Percentiles rank a stretch among this genome's conserved stretches.
Evolutionary conservation across 2,797 vertebrate genomes (phyloP).

Genomic region (Acrossocheilus wenchowensis): DNA sequence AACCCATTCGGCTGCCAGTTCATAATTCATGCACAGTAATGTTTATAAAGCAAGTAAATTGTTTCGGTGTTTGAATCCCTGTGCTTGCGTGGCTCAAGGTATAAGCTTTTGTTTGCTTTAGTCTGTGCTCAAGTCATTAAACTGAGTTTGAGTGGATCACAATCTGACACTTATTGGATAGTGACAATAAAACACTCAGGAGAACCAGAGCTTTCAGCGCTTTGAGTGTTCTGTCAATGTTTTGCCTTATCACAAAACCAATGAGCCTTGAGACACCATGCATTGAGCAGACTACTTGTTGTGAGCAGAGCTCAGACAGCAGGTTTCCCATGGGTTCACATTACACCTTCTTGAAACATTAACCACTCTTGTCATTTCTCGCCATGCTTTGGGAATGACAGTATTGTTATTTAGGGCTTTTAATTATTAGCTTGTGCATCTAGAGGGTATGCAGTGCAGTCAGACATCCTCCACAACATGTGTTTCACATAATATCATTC

Average conservation of each 20-base stretch:
- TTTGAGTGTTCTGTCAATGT: conserved; percentile 39
- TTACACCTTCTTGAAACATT: conserved; percentile 1
- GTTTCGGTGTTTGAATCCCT: background rate
- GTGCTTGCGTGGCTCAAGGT: background rate
- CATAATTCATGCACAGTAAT: background rate
- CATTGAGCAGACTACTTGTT: conserved; percentile 39
- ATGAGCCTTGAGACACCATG: conserved; percentile 48
- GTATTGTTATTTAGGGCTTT: background rate
- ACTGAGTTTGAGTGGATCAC: conserved; percentile 35
- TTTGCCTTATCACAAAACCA: conserved; percentile 50
- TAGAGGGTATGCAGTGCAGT: background rate
- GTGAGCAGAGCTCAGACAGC: conserved; percentile 13
- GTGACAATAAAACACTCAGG: conserved; percentile 45
- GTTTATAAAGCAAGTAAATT: background rate
- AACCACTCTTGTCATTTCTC: background rate
- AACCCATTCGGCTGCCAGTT: background rate
- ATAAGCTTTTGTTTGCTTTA: conserved; percentile 14
- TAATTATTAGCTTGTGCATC: background rate
- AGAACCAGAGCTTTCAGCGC: conserved; percentile 37
- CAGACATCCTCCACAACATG: background rate
- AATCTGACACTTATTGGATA: conserved; percentile 41
- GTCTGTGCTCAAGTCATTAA: conserved; percentile 37
- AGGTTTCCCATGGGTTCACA: conserved; percentile 26
- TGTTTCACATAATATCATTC: background rate
- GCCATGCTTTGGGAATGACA: conserved; percentile 1